Percentiles rank a stretch among this genome's conserved stretches.
These are phyloP conservation scores for Symphodus melops DNA, from an alignment of 2,113 vertebrate species.

Conservation along the genomic window DNA sequence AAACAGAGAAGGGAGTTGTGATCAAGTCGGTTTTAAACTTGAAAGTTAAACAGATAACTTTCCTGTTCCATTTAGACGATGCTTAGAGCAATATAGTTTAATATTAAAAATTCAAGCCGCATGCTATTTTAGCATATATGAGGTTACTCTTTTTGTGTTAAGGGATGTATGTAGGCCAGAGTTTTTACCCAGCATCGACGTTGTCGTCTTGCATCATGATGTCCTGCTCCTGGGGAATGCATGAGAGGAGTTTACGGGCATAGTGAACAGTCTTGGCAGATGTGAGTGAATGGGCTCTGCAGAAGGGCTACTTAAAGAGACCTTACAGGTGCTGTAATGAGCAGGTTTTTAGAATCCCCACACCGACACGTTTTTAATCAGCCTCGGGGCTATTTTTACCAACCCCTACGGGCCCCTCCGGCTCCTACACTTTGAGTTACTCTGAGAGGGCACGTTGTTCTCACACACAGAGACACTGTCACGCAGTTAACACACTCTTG, in stretches of 20 bases:
- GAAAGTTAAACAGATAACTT: constrained; percentile 36
- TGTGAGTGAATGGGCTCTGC: constrained; percentile 78
- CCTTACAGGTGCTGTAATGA: constrained; percentile 84
- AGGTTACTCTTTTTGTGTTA: constrained; percentile 46
- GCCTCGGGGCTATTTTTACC: constrained; percentile 83
- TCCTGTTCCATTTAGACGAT: constrained; percentile 34
- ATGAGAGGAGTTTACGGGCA: constrained; percentile 66
- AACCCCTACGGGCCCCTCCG: constrained; percentile 75
- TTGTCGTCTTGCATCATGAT: constrained; percentile 60
- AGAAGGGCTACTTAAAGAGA: constrained; percentile 75
- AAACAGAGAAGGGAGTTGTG: not conserved
- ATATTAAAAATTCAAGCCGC: constrained; percentile 60
- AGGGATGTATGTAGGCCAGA: constrained; percentile 73
- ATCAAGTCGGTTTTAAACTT: constrained; percentile 30
- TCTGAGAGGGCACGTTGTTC: constrained; percentile 68
- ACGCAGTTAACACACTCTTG: constrained; percentile 51
- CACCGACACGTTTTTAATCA: constrained; percentile 79
- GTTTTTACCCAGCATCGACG: constrained; percentile 62
- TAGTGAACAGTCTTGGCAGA: constrained; percentile 75
- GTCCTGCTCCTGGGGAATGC: constrained; percentile 72
- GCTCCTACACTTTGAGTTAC: constrained; percentile 76
- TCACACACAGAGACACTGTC: constrained; percentile 48
- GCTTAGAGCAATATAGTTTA: constrained; percentile 34
- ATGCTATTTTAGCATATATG: constrained; percentile 44
- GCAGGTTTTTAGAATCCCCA: constrained; percentile 80